A percentile compares a stretch with the other conserved stretches of the same genome.
Conservation (phyloP, 2,888 invertebrate species). For the Nymphalis c-album region DNA sequence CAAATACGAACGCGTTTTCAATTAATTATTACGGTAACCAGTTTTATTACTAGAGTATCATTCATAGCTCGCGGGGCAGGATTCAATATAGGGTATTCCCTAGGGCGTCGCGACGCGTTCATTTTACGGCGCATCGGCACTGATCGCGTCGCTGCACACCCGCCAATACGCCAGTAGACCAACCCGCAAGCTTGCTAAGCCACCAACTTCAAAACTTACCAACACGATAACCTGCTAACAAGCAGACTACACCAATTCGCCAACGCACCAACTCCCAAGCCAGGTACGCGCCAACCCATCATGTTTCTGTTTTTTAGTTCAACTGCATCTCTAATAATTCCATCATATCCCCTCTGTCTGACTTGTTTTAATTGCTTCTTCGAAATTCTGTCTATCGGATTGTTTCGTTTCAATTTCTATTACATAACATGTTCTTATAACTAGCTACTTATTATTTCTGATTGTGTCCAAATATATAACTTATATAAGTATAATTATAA, state of each 20-base stretch:
- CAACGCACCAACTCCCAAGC: neutral
- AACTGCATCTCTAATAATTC: conserved; percentile 28
- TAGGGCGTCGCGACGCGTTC: conserved; percentile 17
- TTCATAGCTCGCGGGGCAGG: neutral
- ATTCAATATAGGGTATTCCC: conserved; percentile 14
- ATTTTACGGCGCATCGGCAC: conserved; percentile 24
- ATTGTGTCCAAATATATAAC: too few relatives aligned
- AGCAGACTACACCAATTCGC: neutral
- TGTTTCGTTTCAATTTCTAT: conserved; percentile 1
- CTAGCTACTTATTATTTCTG: too few relatives aligned
- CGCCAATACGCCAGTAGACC: neutral
- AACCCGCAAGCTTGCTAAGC: neutral
- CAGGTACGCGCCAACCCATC: neutral
- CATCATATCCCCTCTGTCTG: conserved; percentile 23
- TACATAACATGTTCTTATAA: neutral
- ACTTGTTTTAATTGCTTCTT: conserved; percentile 22
- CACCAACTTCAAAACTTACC: too few relatives aligned
- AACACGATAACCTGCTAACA: neutral
- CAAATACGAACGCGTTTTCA: neutral
- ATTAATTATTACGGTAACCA: conserved; percentile 5
- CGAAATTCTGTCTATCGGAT: conserved; percentile 2
- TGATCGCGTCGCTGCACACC: conserved; percentile 18
- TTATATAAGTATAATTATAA: too few relatives aligned
- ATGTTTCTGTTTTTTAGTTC: conserved; percentile 22
- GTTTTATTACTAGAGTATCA: conserved; percentile 8